phyloP scores from a whole-genome alignment of 2,888 invertebrate species.

The Taenaris catops region DNA sequence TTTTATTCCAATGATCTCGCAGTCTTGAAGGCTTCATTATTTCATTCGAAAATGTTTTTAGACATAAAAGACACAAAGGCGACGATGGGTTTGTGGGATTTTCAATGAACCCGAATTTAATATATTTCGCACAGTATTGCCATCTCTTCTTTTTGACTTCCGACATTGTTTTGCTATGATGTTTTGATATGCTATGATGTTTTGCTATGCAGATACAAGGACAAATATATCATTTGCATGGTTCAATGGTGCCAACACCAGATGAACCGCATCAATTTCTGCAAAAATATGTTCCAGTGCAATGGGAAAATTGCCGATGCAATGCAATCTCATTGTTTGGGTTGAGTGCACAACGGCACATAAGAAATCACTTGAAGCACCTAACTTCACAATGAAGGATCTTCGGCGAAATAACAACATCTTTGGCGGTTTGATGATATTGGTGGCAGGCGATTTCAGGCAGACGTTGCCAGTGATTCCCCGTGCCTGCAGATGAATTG shows the following conservation, averaged over 20 bases:
- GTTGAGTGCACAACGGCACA: slow-evolving; percentile 29
- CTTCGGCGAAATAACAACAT: slow-evolving; percentile 24
- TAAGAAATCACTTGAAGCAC: slow-evolving; percentile 22
- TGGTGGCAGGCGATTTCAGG: slow-evolving; percentile 24
- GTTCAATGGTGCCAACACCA: slow-evolving; percentile 30
- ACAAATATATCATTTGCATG: slow-evolving; percentile 31
- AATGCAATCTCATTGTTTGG: slow-evolving; percentile 27
- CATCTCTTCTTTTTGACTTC: too few species aligned
- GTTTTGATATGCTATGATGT: too few species aligned
- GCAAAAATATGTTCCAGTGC: slow-evolving; percentile 29
- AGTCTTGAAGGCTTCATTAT: too few species aligned
- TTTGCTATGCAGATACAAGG: slow-evolving; percentile 32
- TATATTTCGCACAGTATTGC: too few species aligned
- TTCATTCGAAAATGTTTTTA: too few species aligned
- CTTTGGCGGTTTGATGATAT: slow-evolving; percentile 22
- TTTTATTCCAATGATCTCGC: too few species aligned
- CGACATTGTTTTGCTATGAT: too few species aligned
- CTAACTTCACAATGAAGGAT: slow-evolving; percentile 25
- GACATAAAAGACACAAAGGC: too few species aligned
- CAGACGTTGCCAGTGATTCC: slow-evolving; percentile 24
- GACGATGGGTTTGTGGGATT: too few species aligned
- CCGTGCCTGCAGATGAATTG: slow-evolving; percentile 26
- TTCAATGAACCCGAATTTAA: too few species aligned
- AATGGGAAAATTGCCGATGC: slow-evolving; percentile 24
- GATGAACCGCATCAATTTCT: slow-evolving; percentile 31